Evolutionary conservation across 2,113 vertebrate species (phyloP), one percentile per base, ranked within the genome.

Genomic region (Catharus bicknelli): DNA sequence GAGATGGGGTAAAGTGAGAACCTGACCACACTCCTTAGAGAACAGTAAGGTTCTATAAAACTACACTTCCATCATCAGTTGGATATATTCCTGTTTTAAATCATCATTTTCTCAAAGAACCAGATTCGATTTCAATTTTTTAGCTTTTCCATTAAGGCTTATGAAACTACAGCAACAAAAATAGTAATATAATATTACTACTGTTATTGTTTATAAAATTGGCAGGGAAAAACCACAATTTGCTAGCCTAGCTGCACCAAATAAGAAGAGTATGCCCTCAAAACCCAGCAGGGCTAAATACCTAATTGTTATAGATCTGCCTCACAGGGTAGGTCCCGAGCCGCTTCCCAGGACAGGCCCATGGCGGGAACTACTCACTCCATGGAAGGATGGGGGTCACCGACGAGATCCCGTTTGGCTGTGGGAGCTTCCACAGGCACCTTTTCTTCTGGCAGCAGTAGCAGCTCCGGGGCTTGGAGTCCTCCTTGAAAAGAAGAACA

Each of bases 351-450:
- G 6, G 16, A 17, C 27, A 47, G 21, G 25, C 3, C 42, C 32
- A 3, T 2, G 2, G 21, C 16, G 25, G 4, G 4, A 17, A 15
- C 11, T 42, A 61, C 88, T 93, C 32, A 85, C 86, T 27, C 10
- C 7, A 2, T 30, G 57, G 29, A 32, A 38, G 26, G 15, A 16
- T 17, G 10, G 14, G 3, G 10, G 12, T 64, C 38, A 29, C 38
- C 0, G 0, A 1, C 0, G 0, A 14, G 0, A 15, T 51, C 26
- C 11, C 0, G 0, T 26, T 20, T 10, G 6, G 25, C 22, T 11
- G 3, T 1, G 0, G 25, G 17, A 62, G 7, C 23, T 90, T 45
- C 22, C 38, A n/a, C 32, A 2, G 50, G 12, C 19, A 19, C 14
- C 13, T 78, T 73, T 40, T 9, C 36, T 80, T 50, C 59, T 20